Base-by-base conservation (phyloP, 2,888 invertebrate species). In the Polylopha cassiicola region DNA sequence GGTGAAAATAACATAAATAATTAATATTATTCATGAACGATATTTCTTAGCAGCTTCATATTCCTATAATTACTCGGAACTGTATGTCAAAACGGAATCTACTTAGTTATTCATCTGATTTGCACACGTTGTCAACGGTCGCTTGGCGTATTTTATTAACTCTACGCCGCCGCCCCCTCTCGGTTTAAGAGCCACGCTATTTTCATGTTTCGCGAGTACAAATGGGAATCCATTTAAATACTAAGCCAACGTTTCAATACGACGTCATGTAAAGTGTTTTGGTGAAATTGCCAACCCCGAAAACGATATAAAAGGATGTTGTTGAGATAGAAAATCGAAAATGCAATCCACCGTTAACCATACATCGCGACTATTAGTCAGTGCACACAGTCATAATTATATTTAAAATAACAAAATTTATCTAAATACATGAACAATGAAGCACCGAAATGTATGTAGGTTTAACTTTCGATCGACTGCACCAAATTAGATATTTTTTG, bases 201-300 rank as follows among this genome's bases (percentile, higher is more conserved):
- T 86, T 86, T 81, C 86, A 81, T 86, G 86, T 86, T 80, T 73
- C 73, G 71, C 65, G 66, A 72, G 69, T 81, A 85, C 85, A 86
- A 86, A 86, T 86, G 85, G 80, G 76, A 78, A 76, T 76, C 79
- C 82, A 86, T 86, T 85, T 86, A 82, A 86, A 86, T 84, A 81
- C 84, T 76, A 71, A 73, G 74, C 75, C 75, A 71, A 77, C 81
- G 67, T 81, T 85, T 85, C 81, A 84, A 82, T 84, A 73, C 72
- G 61, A 62, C 64, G 65, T 54, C 54, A 66, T 69, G 68, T 71
- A 59, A 72, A 71, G 61, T 67, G 65, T 66, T 65, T 63, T 57
- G 58, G 29, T 37, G 36, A 30, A 36, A 36, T 41, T 41, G 36
- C 22, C 29, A 22, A 5, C 11, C 27, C 28, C 23, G 18, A 14